Conservation (phyloP, 2,888 invertebrate genomes). For the Oasisia sp. region DNA sequence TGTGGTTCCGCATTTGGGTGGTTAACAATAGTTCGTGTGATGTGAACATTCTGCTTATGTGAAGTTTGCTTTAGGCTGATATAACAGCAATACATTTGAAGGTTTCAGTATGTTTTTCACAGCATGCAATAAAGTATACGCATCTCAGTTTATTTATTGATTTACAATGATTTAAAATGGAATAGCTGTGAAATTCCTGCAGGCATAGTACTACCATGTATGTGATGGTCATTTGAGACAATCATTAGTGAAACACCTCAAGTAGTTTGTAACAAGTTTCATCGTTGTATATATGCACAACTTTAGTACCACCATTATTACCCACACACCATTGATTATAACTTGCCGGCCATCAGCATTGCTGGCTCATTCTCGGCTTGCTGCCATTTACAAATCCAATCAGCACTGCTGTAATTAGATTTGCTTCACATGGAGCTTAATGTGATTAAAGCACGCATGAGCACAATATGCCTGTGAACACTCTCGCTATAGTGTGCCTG, state of each 20-base stretch:
- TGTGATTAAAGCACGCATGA: neutral
- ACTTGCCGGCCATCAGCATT: neutral
- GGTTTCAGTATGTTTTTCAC: neutral
- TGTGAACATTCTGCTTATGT: no score
- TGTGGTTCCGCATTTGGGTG: neutral
- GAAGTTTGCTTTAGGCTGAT: neutral
- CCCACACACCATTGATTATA: neutral
- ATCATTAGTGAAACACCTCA: no score
- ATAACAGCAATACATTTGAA: neutral
- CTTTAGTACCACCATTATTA: neutral
- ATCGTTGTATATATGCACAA: no score
- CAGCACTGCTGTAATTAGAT: conserved; percentile 10
- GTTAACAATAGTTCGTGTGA: neutral
- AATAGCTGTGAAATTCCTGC: neutral
- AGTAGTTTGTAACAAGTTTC: no score
- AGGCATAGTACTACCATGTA: neutral
- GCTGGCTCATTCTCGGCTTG: neutral
- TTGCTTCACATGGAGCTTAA: neutral
- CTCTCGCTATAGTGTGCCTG: neutral
- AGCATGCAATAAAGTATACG: neutral
- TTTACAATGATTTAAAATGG: neutral
- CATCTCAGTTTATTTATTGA: neutral
- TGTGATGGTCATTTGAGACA: no score
- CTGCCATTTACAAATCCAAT: neutral
- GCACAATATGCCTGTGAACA: neutral